Base-by-base conservation (phyloP, 2,797 vertebrate genomes). In the Molossus alvarezi region DNA sequence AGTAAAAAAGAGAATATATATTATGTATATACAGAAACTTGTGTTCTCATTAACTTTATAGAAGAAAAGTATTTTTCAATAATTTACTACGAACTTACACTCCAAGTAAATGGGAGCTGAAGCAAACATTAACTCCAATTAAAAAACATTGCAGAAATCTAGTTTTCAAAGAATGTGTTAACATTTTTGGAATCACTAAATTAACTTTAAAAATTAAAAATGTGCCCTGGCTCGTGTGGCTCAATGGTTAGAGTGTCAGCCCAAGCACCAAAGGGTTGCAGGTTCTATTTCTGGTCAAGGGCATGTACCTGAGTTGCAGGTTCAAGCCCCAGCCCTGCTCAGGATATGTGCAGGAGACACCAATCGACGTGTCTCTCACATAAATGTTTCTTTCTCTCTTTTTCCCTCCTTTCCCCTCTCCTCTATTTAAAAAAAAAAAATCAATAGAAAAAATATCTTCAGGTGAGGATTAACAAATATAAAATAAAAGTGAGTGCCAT, bases 81-180 rank as follows among this genome's bases (percentile, higher is more conserved):
- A 25, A 64, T 53, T 94, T 62, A 62, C 2, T 48, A 80, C 3
- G 8, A 83, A 83, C 21, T 90, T 88, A 29, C 79, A 86, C n/a
- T 90, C 37, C 33, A 92, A 80, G 55, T 57, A 45, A 90, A 91
- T 9, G 17, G 17, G 17, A 45, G 9, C 81, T 85, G 82, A 90
- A 73, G 17, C 10, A 91, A 85, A 76, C 20, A 73, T 90, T 90
- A 90, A 94, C 18, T 94, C 14, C 21, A 89, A 90, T 11, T 83
- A 23, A n/a, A 67, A 71, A 84, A 48, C 17, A 55, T 45, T 80
- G 23, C 57, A 75, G 41, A 55, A 27, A 91, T 3, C 48, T 84
- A 75, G 18, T 91, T 80, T 95, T 55, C 72, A 88, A 89, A 75
- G 33, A 96, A 88, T 7, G 20, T 51, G 23, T 33, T 90, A 41